Conservation (phyloP, 2,888 invertebrate genomes). For the Drosophila gaucha region DNA sequence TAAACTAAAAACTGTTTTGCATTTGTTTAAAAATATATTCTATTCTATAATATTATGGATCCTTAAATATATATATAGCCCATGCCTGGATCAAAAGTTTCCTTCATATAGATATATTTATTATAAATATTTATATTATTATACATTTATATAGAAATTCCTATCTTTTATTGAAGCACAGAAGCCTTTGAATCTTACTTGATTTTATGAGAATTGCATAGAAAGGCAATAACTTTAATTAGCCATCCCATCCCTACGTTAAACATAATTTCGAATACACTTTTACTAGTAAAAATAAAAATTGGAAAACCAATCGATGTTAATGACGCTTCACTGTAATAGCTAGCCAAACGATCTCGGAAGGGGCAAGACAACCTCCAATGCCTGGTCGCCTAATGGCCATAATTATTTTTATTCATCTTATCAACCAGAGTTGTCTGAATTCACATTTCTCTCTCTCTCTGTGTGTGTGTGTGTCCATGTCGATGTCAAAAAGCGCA, state of each 20-base stretch:
- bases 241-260: neutral
- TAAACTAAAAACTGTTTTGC: neutral
- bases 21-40: neutral
- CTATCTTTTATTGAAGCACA: neutral
- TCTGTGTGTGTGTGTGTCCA: conserved; percentile 15
- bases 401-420: conserved; percentile 76
- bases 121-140: no score
- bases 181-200: neutral
- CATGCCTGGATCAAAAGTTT: neutral
- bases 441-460: conserved; percentile 54
- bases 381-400: conserved; percentile 69
- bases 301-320: conserved; percentile 22
- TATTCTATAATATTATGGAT: neutral
- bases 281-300: neutral
- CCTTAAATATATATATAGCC: no score
- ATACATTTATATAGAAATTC: no score
- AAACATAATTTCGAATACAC: neutral
- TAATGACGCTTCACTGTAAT: conserved; percentile 20
- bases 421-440: conserved; percentile 67
- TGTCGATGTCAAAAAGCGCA: conserved; percentile 54
- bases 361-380: conserved; percentile 30
- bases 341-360: conserved; percentile 12
- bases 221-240: neutral
- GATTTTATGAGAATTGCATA: conserved; percentile 7
- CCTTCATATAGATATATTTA: neutral